Evolutionary conservation across 1,140 invertebrate genomes (phyloP), one percentile per base, ranked within the genome.

Genomic region (Zaprionus africanus): DNA sequence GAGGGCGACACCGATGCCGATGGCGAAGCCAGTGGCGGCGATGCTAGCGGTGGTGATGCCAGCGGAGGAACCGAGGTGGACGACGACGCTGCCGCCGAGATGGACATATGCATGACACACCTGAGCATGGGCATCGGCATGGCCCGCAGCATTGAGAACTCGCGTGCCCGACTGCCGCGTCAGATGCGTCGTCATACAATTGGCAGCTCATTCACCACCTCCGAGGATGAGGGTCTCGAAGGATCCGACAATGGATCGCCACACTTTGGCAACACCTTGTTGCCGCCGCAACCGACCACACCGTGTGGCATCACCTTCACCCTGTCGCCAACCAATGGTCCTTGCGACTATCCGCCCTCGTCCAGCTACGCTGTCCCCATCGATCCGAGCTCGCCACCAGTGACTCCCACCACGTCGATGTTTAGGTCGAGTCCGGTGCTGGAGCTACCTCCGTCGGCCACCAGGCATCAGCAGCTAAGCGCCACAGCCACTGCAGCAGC

Each of bases 261-360:
- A 3, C 87, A 92, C 34, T 92, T 87, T 12, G 92, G 91, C 6
- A 92, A 92, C 66, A 87, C 80, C n/a, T 63, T 78, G 54, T 26
- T 90, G 54, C 77, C 90, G 1, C 86, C 92, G 1, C 81, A 83
- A 4, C 81, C 90, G 31, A 71, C 92, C 5, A 92, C 92, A 5
- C 92, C 92, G 1, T 94, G 94, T 63, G 92, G 93, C 76, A 96
- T 97, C 49, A 94, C 95, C 0, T 96, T 97, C 1, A 96, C 96
- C 0, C 92, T 97, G 1, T 95, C 95, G 19, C 95, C 94, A 0
- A 94, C 93, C 9, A 92, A 93, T 4, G 79, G 92, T 4, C 31
- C 31, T 34, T 34, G 31, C 5, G 84, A 88, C 7, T 86, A 93
- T 31, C 92, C 93, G 1, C 91, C 93, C 6, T 82, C 92, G 3